Base-by-base conservation (phyloP, 2,797 vertebrate genomes). In the Huso huso region DNA sequence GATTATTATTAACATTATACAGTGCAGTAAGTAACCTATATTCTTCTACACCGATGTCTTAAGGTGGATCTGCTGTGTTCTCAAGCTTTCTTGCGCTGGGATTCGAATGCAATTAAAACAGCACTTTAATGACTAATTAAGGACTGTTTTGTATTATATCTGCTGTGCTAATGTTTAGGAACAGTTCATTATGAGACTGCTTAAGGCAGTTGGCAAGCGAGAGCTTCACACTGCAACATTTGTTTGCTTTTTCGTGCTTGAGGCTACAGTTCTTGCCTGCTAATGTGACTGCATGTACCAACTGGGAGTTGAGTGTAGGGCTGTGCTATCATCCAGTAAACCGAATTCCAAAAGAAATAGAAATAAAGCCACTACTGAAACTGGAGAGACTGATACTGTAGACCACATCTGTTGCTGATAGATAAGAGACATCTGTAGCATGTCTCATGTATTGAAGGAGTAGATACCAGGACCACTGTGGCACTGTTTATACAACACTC, bases 61-160 rank as follows among this genome's bases (percentile, higher is more conserved):
- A 37, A 37, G 23, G 23, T 37, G 23, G 23, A 37, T 37, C 23
- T 37, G 23, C 55, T 58, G 8, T 58, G 55, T 13, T 58, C 55
- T 58, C 55, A 58, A 58, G 13, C 2, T 2, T n/a, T 4, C 55
- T 13, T 58, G 55, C 12, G 12, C 13, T 12, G 13, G 11, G 6
- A 8, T 6, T 6, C 13, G 55, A 7, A n/a, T n/a, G 13, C 11
- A 58, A n/a, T 58, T 53, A 53, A 53, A 53, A 12, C 8, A 9
- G 51, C 12, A 53, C 4, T 12, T 58, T 8, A 58, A 58, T 58
- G 55, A 58, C 55, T 58, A 10, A 58, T 58, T 58, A 58, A 58
- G 55, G 13, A 58, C 10, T 58, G 55, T 58, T 58, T 58, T 58
- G 55, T 70, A 64, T 58, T 58, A n/a, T 58, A 58, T 10, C 9